Evolutionary conservation across 2,888 invertebrate species (phyloP).

Genomic region (Deilephila porcellus): DNA sequence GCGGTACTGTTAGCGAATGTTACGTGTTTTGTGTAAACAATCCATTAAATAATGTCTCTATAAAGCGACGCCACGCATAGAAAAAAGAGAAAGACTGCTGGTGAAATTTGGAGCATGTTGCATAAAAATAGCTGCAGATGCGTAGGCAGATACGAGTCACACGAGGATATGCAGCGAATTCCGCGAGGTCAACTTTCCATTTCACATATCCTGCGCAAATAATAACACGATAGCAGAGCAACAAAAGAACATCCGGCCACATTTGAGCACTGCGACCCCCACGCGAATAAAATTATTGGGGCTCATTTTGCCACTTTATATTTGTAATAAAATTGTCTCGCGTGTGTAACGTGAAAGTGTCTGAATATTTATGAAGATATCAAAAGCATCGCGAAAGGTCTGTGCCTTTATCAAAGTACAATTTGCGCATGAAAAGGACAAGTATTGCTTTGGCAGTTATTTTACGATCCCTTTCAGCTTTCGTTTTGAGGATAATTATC

Average conservation of each 20-base stretch:
- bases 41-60: constrained; percentile 22
- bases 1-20: constrained; percentile 26
- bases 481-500: constrained; percentile 53
- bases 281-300: constrained; percentile 52
- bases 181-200: constrained; percentile 70
- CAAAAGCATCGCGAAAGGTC: constrained; percentile 58
- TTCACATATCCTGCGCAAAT: constrained; percentile 62
- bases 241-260: constrained; percentile 59
- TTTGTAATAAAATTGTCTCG: constrained; percentile 44
- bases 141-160: constrained; percentile 26
- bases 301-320: constrained; percentile 41
- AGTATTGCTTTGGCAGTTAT: constrained; percentile 72
- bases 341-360: constrained; percentile 69
- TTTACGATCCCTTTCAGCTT: constrained; percentile 44
- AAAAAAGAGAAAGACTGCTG: constrained; percentile 11
- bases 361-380: constrained; percentile 75
- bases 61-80: constrained; percentile 28
- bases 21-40: constrained; percentile 15
- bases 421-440: constrained; percentile 60
- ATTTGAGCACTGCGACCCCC: constrained; percentile 45
- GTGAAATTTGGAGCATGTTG: constrained; percentile 41
- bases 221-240: constrained; percentile 66
- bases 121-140: constrained; percentile 42
- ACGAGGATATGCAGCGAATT: constrained; percentile 45
- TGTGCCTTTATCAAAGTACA: constrained; percentile 44